phyloP scores from a whole-genome alignment of 2,888 invertebrate genomes.

The Morpho helenor region DNA sequence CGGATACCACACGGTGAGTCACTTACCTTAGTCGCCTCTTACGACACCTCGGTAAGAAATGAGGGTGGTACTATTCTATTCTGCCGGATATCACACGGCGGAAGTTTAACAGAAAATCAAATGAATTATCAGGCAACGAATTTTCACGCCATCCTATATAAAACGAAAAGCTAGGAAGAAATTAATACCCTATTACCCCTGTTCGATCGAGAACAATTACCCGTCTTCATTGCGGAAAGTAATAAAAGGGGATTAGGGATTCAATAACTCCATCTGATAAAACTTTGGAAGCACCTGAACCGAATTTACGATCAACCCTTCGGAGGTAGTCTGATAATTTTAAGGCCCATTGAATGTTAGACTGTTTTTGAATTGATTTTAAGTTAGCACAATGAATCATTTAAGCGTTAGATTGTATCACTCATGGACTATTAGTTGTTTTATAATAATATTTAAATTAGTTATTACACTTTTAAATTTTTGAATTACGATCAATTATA shows the following conservation, averaged over 20 bases:
- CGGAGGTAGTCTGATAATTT: slow-evolving; percentile 28
- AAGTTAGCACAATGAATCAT: too few species aligned
- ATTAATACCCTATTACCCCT: slow-evolving; percentile 38
- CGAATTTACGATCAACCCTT: slow-evolving; percentile 56
- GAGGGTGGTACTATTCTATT: too few species aligned
- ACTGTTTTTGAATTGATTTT: slow-evolving; percentile 16
- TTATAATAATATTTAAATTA: too few species aligned
- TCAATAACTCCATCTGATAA: slow-evolving; percentile 61
- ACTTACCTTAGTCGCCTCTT: too few species aligned
- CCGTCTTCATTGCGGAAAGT: slow-evolving; percentile 49
- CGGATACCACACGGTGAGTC: too few species aligned
- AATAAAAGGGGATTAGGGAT: slow-evolving; percentile 63
- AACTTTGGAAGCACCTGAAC: slow-evolving; percentile 47
- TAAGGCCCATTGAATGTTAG: slow-evolving; percentile 27
- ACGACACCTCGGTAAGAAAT: too few species aligned
- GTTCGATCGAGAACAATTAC: slow-evolving; percentile 43
- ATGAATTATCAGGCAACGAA: too few species aligned
- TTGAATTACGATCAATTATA: too few species aligned
- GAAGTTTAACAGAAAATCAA: too few species aligned
- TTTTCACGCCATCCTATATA: slow-evolving; percentile 5
- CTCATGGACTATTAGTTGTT: too few species aligned
- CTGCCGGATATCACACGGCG: too few species aligned
- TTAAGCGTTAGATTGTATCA: not conserved
- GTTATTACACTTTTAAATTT: too few species aligned
- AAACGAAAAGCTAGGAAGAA: slow-evolving; percentile 27